Evolutionary conservation across 1,140 invertebrate genomes (phyloP), one percentile per base, ranked within the genome.

Genomic region (Trichogramma pretiosum): DNA sequence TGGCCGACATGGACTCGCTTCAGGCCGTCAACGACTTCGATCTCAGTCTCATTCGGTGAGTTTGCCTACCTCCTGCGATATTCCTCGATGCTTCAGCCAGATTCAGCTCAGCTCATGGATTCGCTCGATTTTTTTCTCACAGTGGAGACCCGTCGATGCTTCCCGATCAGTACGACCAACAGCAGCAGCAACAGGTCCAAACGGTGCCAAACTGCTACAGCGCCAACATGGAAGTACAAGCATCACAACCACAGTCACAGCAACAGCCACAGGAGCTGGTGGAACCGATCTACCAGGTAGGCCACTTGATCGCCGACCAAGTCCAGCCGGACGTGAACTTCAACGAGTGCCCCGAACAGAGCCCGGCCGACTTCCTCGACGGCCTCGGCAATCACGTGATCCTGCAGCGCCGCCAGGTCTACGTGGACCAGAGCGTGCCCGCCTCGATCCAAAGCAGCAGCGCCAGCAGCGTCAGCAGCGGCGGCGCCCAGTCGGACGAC

Each of bases 21-120:
- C 63, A 64, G 16, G 56, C 53, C 5, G 48, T 60, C 1, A 62
- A 68, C 2, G 68, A 68, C 37, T 72, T 72, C 21, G 68, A 72
- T 28, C 53, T 72, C 3, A 69, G 63, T 40, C 52, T 69, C 5
- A 70, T 72, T n/a, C 59, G 49, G 49, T 51, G 16, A 4, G 24
- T 18, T 18, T n/a, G n/a, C n/a, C n/a, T n/a, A n/a, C n/a, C n/a
- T n/a, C n/a, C n/a, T n/a, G n/a, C n/a, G n/a, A n/a, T n/a, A n/a
- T n/a, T n/a, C n/a, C n/a, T n/a, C n/a, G n/a, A n/a, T n/a, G n/a
- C n/a, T n/a, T n/a, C n/a, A n/a, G n/a, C n/a, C n/a, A n/a, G n/a
- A n/a, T n/a, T n/a, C n/a, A n/a, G n/a, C n/a, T n/a, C n/a, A n/a
- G n/a, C n/a, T n/a, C n/a, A n/a, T n/a, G n/a, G n/a, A n/a, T n/a